These are phyloP conservation scores for Lindbergichthys nudifrons DNA, from an alignment of 2,797 vertebrate genomes.

Conservation along the genomic window DNA sequence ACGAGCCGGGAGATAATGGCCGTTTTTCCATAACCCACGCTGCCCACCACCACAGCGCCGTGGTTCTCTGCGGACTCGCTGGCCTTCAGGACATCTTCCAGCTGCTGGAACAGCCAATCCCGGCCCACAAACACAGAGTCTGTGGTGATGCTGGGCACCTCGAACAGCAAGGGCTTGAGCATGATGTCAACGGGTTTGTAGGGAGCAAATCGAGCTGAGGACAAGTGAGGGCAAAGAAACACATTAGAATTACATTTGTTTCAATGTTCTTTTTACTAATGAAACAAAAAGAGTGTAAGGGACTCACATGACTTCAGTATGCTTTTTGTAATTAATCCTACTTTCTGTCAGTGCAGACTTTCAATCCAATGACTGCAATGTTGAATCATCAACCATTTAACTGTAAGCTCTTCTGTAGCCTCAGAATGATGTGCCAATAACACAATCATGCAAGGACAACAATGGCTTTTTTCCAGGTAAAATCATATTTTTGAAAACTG, in stretches of 20 bases:
- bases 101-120: constrained; percentile 94
- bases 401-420: not conserved
- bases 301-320: not conserved
- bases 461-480: not conserved
- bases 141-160: constrained; percentile 98
- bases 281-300: not conserved
- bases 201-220: constrained; percentile 90
- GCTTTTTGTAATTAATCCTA: not conserved
- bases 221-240: not conserved
- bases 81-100: constrained; percentile 89
- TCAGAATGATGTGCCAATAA: constrained; percentile 13
- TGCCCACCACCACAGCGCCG: constrained; percentile 91
- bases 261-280: not conserved
- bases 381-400: constrained; percentile 3
- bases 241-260: not conserved
- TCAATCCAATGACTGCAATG: not conserved
- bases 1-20: constrained; percentile 95
- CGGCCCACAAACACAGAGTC: constrained; percentile 98
- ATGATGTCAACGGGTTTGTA: constrained; percentile 98
- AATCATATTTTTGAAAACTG: not conserved
- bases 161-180: constrained; percentile 96
- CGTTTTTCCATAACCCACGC: constrained; percentile 96
- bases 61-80: constrained; percentile 83
- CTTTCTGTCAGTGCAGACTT: not conserved
- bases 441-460: not conserved